Conservation (phyloP, 30 jellyfish, hydroid and myxozoan species). For the Hydra vulgaris region DNA sequence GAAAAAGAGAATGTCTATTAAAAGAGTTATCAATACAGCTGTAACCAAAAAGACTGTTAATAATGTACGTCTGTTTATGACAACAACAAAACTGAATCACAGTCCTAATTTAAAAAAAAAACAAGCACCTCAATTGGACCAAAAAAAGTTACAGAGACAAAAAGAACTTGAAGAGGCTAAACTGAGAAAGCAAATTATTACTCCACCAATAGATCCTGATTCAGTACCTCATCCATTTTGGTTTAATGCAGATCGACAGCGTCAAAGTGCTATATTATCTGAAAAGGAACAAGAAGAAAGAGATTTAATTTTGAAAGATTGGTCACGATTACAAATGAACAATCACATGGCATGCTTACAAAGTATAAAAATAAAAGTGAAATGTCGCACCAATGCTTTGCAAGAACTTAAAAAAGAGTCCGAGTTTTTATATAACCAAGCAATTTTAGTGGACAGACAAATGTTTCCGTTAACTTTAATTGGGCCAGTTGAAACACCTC, state of each 20-base stretch:
- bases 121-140: slow-evolving; percentile 42
- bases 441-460: slow-evolving; percentile 47
- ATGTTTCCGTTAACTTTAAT: slow-evolving; percentile 55
- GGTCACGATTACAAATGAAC: slow-evolving; percentile 69
- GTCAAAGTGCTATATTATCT: slow-evolving; percentile 29
- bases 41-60: neutral
- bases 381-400: slow-evolving; percentile 71
- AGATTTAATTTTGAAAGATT: slow-evolving; percentile 53
- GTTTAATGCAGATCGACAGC: slow-evolving; percentile 46
- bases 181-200: slow-evolving; percentile 44
- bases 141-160: slow-evolving; percentile 34
- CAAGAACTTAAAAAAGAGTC: slow-evolving; percentile 73
- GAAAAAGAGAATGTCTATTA: neutral
- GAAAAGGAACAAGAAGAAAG: slow-evolving; percentile 50
- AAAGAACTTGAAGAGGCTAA: slow-evolving; percentile 50
- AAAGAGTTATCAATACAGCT: neutral
- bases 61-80: slow-evolving; percentile 17
- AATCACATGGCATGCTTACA: slow-evolving; percentile 47
- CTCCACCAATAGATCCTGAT: slow-evolving; percentile 80
- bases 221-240: slow-evolving; percentile 61
- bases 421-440: slow-evolving; percentile 45
- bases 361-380: slow-evolving; percentile 42
- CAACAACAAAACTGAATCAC: slow-evolving; percentile 36
- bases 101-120: slow-evolving; percentile 70
- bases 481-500: slow-evolving; percentile 91